Conservation (phyloP, 2,797 vertebrate genomes). For the Sternotherus odoratus region DNA sequence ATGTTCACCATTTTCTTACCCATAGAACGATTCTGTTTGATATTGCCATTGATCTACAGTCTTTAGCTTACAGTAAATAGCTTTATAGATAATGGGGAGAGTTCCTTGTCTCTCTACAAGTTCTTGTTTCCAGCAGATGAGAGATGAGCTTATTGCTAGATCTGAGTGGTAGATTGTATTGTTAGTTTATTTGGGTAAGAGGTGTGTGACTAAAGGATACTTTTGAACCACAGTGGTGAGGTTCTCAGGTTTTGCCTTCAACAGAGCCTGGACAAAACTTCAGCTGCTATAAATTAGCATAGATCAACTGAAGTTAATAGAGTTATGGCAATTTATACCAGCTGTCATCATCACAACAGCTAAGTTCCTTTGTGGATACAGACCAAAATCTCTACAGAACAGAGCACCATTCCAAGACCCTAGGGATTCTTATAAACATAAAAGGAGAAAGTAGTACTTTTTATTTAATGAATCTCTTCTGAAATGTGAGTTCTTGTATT, state of each 20-base stretch:
- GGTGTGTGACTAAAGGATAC: background rate
- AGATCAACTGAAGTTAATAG: background rate
- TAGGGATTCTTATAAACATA: background rate
- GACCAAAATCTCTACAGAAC: background rate
- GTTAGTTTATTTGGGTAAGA: background rate
- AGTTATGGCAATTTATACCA: background rate
- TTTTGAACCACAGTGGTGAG: background rate
- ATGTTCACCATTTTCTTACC: background rate
- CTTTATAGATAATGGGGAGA: background rate
- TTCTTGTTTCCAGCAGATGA: background rate
- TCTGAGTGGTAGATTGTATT: background rate
- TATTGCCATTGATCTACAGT: background rate
- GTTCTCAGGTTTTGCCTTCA: background rate
- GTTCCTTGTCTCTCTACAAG: background rate
- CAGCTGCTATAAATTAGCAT: background rate
- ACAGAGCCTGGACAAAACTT: background rate
- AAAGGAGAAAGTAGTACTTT: background rate
- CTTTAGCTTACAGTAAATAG: background rate
- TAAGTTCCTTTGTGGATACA: background rate
- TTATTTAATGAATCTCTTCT: background rate
- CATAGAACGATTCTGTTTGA: background rate
- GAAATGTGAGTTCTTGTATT: background rate
- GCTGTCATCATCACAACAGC: background rate
- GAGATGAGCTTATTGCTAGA: background rate
- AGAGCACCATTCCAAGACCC: background rate